These are phyloP conservation scores for Pseudomyrmex concolor DNA, from an alignment of 1,140 invertebrate species.

Conservation along the genomic window DNA sequence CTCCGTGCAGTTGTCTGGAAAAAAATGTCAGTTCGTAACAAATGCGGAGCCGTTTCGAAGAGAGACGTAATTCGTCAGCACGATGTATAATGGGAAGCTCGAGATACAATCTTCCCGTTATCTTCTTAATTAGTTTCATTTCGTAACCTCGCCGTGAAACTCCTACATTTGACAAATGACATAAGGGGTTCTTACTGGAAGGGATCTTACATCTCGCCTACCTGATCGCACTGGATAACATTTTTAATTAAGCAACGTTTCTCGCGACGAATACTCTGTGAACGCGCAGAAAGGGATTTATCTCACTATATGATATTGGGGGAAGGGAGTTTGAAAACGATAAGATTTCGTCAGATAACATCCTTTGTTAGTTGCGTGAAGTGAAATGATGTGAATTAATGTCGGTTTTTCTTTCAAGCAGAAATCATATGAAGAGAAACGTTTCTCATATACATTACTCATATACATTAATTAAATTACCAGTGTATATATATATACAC, in stretches of 20 bases:
- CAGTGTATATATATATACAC: too few species aligned
- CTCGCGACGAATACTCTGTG: conserved; percentile 17
- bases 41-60: conserved; percentile 43
- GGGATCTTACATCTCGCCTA: conserved; percentile 69
- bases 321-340: conserved; percentile 16
- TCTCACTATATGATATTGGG: conserved; percentile 27
- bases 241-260: conserved; percentile 80
- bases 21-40: conserved; percentile 34
- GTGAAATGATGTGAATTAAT: conserved; percentile 2
- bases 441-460: neutral
- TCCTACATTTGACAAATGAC: conserved; percentile 78
- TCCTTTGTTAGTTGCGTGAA: neutral
- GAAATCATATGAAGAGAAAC: neutral
- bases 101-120: conserved; percentile 75
- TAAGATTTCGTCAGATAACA: conserved; percentile 34
- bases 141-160: conserved; percentile 70
- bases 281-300: conserved; percentile 1
- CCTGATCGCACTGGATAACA: conserved; percentile 75
- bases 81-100: conserved; percentile 65
- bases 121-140: conserved; percentile 80
- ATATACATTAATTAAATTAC: too few species aligned
- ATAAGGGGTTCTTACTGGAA: conserved; percentile 52
- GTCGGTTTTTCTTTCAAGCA: neutral
- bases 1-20: neutral
- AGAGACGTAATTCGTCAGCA: conserved; percentile 56